A percentile compares a stretch with the other conserved stretches of the same genome.
Conservation (phyloP, 2,113 vertebrate species). For the Bucco capensis region DNA sequence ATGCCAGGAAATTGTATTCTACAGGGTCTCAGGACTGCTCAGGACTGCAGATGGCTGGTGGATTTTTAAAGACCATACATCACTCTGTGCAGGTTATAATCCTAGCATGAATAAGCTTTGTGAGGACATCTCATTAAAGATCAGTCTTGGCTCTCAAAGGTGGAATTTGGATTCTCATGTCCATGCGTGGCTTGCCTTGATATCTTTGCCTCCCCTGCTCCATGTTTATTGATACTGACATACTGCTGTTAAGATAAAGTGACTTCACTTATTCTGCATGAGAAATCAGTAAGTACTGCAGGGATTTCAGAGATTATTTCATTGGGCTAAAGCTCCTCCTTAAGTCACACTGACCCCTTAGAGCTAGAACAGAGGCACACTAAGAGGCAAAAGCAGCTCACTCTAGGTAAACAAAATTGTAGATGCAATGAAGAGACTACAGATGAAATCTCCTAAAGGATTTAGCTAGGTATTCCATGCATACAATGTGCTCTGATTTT, state of each 20-base stretch:
- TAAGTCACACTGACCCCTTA: neutral
- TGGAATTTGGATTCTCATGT: neutral
- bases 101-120: neutral
- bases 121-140: neutral
- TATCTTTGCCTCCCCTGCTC: neutral
- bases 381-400: neutral
- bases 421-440: neutral
- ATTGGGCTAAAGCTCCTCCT: neutral
- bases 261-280: neutral
- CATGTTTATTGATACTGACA: neutral
- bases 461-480: neutral
- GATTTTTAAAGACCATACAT: neutral
- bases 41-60: neutral
- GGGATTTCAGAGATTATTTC: neutral
- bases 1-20: neutral
- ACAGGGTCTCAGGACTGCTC: neutral
- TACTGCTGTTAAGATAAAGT: neutral
- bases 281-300: neutral
- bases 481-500: neutral
- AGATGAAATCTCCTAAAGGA: neutral
- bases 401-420: neutral
- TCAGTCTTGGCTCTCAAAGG: neutral
- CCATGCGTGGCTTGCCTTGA: neutral
- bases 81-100: neutral
- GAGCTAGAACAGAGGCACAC: neutral